Evolutionary conservation across 2,797 vertebrate species (phyloP).

Genomic region (Coregonus sp.): DNA sequence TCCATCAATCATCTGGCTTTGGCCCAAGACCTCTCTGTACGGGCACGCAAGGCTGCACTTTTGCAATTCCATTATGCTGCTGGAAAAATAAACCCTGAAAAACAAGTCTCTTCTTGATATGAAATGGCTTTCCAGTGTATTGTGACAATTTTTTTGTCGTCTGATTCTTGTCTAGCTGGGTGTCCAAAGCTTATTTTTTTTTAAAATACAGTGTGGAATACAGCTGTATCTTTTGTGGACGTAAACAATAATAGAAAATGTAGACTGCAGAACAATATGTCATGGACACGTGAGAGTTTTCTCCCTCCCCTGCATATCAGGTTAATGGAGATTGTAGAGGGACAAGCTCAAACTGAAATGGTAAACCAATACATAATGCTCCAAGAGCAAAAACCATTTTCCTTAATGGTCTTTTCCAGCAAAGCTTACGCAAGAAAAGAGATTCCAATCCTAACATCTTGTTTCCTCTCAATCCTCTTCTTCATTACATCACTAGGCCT

Average conservation of each 20-base stretch:
- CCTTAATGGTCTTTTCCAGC: conserved; percentile 75
- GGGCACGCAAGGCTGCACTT: conserved; percentile 81
- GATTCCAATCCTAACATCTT: conserved; percentile 64
- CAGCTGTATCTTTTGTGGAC: conserved; percentile 77
- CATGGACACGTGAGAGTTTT: conserved; percentile 77
- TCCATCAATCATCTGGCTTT: conserved; percentile 71
- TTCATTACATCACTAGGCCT: conserved; percentile 74
- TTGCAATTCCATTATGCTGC: conserved; percentile 83
- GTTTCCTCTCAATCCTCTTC: conserved; percentile 61
- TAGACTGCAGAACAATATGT: conserved; percentile 79
- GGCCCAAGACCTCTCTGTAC: conserved; percentile 75
- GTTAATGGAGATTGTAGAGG: conserved; percentile 77
- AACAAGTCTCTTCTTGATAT: conserved; percentile 71
- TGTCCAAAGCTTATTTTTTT: conserved; percentile 81
- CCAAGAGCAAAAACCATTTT: conserved; percentile 71
- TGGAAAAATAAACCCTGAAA: conserved; percentile 80
- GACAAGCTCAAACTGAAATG: conserved; percentile 75
- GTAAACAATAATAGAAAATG: conserved; percentile 76
- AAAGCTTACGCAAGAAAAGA: conserved; percentile 73
- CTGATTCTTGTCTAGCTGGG: conserved; percentile 82
- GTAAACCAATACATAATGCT: conserved; percentile 80
- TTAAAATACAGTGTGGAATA: conserved; percentile 72
- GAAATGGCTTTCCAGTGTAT: conserved; percentile 81
- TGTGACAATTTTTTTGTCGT: conserved; percentile 74
- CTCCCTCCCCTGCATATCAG: conserved; percentile 73